Evolutionary conservation across 1,140 invertebrate genomes (phyloP).

Genomic region (Drosophila nigrodunni): DNA sequence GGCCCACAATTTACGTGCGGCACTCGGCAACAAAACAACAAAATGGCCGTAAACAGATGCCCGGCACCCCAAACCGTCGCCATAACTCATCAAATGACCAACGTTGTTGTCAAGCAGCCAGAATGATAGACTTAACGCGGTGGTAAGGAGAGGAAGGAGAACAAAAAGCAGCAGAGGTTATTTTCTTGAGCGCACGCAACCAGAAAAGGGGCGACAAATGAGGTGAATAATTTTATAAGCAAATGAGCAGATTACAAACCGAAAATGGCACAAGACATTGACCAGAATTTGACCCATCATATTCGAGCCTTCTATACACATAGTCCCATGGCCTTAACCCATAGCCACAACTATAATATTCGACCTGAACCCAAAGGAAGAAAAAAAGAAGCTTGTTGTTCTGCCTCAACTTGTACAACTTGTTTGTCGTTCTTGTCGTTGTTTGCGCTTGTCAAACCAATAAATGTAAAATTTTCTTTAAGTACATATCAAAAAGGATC

Average conservation of each 20-base stretch:
- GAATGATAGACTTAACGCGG: neutral
- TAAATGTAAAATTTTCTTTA: constrained; percentile 82
- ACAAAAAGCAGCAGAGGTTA: constrained; percentile 9
- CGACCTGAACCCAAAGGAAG: constrained; percentile 46
- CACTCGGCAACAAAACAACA: constrained; percentile 68
- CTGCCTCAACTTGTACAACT: constrained; percentile 1
- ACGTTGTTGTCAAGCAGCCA: constrained; percentile 27
- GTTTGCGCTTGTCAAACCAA: constrained; percentile 76
- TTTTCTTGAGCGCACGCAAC: constrained; percentile 55
- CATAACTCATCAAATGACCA: constrained; percentile 69
- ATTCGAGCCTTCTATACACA: constrained; percentile 9
- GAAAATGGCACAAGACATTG: constrained; percentile 71
- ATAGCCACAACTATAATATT: constrained; percentile 25
- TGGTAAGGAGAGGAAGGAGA: neutral
- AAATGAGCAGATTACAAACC: constrained; percentile 82
- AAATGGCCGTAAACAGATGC: constrained; percentile 76
- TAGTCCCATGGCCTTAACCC: constrained; percentile 2
- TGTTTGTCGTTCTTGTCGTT: constrained; percentile 35
- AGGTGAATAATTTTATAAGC: constrained; percentile 82
- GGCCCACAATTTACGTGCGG: constrained; percentile 67
- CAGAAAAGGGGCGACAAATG: constrained; percentile 80
- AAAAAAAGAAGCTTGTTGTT: constrained; percentile 30
- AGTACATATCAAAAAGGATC: constrained; percentile 80
- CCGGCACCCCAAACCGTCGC: constrained; percentile 28
- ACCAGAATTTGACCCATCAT: constrained; percentile 62